A percentile compares a stretch with the other conserved stretches of the same genome.
Evolutionary conservation across 2,113 vertebrate species (phyloP).

Genomic region (Coreoperca whiteheadi): DNA sequence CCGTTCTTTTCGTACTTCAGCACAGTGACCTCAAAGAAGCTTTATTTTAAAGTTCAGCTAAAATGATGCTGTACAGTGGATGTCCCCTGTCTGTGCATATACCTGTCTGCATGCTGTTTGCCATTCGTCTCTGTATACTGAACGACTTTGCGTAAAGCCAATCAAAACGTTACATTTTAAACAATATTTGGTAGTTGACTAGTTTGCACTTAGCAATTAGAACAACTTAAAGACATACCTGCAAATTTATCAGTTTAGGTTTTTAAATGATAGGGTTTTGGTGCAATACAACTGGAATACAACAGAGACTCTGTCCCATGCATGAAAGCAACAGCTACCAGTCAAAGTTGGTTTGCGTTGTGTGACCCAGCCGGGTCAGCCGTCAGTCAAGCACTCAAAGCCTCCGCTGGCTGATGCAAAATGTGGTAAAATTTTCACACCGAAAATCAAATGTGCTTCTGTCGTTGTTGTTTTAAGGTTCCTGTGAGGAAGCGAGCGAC

Average conservation of each 20-base stretch:
- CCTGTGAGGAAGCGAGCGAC: slow-evolving; percentile 71
- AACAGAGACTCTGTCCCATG: background rate
- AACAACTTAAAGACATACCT: background rate
- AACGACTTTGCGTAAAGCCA: background rate
- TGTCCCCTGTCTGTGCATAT: background rate
- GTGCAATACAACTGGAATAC: background rate
- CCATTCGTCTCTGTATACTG: background rate
- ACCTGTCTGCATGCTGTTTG: background rate
- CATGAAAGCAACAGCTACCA: background rate
- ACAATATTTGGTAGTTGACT: no score
- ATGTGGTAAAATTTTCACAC: background rate
- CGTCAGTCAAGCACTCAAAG: background rate
- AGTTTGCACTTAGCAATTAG: background rate
- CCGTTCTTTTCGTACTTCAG: background rate
- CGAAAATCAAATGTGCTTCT: background rate
- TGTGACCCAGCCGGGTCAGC: background rate
- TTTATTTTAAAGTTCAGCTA: background rate
- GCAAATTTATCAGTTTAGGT: background rate
- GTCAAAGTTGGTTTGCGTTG: background rate
- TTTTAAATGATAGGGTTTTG: background rate
- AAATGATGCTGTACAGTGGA: slow-evolving; percentile 1
- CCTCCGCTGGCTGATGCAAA: background rate
- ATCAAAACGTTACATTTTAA: background rate
- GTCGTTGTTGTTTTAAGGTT: slow-evolving; percentile 69
- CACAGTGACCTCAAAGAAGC: background rate